Conservation (phyloP, 2,797 vertebrate genomes). For the Sebastes taczanowskii region DNA sequence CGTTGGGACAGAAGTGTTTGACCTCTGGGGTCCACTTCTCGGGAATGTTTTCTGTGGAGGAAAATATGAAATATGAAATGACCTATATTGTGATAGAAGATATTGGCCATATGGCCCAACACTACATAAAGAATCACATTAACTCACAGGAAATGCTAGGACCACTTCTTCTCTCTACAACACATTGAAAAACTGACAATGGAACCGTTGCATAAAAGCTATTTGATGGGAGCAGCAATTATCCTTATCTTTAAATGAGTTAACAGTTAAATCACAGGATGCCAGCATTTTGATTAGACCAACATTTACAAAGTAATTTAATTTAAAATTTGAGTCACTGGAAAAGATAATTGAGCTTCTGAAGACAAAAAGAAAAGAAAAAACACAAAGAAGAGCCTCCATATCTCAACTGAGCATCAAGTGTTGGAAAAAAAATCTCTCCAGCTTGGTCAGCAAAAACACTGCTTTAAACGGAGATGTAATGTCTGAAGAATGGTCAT, state of each 20-base stretch:
- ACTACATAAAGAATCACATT: neutral
- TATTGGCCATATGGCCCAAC: too few relatives aligned
- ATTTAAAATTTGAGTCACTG: neutral
- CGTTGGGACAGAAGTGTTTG: conserved; percentile 98
- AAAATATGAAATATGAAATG: neutral
- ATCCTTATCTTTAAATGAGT: neutral
- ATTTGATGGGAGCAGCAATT: neutral
- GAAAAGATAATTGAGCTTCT: neutral
- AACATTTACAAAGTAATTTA: conserved; percentile 4
- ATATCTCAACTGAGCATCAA: neutral
- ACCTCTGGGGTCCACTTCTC: conserved; percentile 99
- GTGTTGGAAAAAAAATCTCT: neutral
- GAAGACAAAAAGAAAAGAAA: neutral
- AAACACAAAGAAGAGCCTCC: neutral
- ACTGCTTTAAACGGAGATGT: neutral
- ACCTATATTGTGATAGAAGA: too few relatives aligned
- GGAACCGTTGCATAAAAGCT: neutral
- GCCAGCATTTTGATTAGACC: neutral
- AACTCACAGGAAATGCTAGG: neutral
- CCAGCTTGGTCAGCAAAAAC: conserved; percentile 26
- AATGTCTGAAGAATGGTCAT: neutral
- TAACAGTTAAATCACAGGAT: neutral
- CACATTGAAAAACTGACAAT: neutral
- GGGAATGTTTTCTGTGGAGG: conserved; percentile 95
- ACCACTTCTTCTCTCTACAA: neutral